Percentiles rank a stretch among this genome's conserved stretches.
These are phyloP conservation scores for Jordanella pulchra DNA, from an alignment of 2,797 vertebrate species.

Conservation along the genomic window DNA sequence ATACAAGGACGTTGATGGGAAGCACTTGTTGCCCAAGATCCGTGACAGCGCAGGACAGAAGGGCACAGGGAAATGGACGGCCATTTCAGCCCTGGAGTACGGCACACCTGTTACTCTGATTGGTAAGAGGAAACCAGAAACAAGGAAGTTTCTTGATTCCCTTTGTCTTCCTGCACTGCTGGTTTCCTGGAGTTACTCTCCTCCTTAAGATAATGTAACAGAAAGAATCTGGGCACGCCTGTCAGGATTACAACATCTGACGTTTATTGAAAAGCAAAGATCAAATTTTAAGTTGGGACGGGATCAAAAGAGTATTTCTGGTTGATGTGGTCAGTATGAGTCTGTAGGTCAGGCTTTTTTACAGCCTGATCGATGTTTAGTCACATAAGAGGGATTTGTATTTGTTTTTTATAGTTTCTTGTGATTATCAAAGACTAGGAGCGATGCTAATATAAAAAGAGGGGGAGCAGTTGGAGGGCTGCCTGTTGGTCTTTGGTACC, in stretches of 20 bases:
- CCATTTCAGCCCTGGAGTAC: conserved; percentile 93
- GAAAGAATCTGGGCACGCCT: conserved; percentile 16
- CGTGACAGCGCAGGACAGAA: conserved; percentile 96
- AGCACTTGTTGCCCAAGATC: conserved; percentile 91
- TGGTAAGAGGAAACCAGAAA: conserved; percentile 78
- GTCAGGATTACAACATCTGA: conserved; percentile 19
- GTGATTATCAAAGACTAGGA: conserved; percentile 28
- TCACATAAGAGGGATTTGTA: conserved; percentile 75
- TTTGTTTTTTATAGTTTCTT: conserved; percentile 49
- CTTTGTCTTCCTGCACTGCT: background rate
- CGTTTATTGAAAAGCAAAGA: conserved; percentile 1
- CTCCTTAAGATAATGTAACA: conserved; percentile 29
- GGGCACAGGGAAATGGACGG: conserved; percentile 98
- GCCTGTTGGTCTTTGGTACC: background rate
- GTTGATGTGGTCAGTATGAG: conserved; percentile 32
- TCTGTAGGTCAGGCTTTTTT: conserved; percentile 66
- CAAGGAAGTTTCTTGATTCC: conserved; percentile 46
- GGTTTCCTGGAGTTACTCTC: conserved; percentile 19
- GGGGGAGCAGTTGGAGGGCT: background rate
- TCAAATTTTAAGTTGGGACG: conserved; percentile 3
- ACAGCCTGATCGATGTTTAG: conserved; percentile 52
- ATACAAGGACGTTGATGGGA: conserved; percentile 84
- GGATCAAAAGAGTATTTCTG: conserved; percentile 3
- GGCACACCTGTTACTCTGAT: conserved; percentile 96
- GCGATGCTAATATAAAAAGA: conserved; percentile 6